phyloP scores from a whole-genome alignment of 2,888 invertebrate species.

The Eristalinus sepulchralis region DNA sequence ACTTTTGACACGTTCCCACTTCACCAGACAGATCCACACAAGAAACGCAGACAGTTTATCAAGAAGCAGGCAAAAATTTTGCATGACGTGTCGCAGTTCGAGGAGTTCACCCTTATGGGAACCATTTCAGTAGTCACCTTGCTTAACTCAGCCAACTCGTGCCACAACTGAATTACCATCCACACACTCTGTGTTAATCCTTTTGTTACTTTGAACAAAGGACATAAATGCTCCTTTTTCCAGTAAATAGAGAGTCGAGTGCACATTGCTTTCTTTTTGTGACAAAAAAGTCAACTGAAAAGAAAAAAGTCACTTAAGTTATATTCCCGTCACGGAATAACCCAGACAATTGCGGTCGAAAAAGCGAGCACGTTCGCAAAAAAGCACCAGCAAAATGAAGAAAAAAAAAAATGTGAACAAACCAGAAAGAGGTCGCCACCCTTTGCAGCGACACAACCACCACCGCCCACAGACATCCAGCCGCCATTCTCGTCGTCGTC shows the following conservation, averaged over 20 bases:
- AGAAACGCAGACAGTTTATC: background rate
- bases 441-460: slow-evolving; percentile 23
- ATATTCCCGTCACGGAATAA: slow-evolving; percentile 52
- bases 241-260: slow-evolving; percentile 38
- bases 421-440: slow-evolving; percentile 51
- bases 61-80: background rate
- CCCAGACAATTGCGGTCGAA: slow-evolving; percentile 67
- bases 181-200: slow-evolving; percentile 19
- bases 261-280: background rate
- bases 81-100: background rate
- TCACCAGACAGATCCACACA: background rate
- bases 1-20: background rate
- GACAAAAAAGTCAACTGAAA: slow-evolving; percentile 3
- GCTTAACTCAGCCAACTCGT: background rate
- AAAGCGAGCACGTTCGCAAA: slow-evolving; percentile 53
- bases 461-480: slow-evolving; percentile 33
- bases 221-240: slow-evolving; percentile 39
- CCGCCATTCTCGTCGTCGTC: background rate
- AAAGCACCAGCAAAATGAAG: slow-evolving; percentile 9
- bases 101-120: background rate
- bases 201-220: slow-evolving; percentile 46
- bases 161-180: background rate
- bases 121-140: background rate
- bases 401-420: slow-evolving; percentile 18
- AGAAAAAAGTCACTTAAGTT: slow-evolving; percentile 24